Base-by-base conservation (phyloP, 2,888 invertebrate species). In the Eupelmus urozonus region DNA sequence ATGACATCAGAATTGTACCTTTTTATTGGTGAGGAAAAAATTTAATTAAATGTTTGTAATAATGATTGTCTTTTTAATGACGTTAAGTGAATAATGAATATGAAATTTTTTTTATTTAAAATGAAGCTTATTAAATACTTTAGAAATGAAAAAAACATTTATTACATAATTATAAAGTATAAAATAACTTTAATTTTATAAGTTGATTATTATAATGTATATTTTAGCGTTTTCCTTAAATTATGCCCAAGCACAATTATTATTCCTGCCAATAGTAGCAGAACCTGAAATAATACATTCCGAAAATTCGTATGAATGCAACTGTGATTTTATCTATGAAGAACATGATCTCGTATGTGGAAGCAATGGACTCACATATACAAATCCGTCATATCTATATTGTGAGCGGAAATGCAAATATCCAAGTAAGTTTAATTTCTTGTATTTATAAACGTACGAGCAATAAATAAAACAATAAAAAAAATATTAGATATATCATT, bases 261-360 rank as follows among this genome's bases (percentile, higher is more conserved):
- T 73, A n/a, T 13, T 73, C 20, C 3, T 73, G 9, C 65, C 65
- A n/a, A 5, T 27, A n/a, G 2, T 53, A 65, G 13, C 65, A 57
- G 63, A 55, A 25, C 16, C 20, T 2, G 7, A 53, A 5, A n/a
- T n/a, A n/a, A n/a, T n/a, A n/a, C n/a, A n/a, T n/a, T 65, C 27
- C n/a, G 45, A 45, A 11, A 25, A 29, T 57, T 11, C 49, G 16
- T 55, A 16, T 18, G 42, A 72, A 60, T 73, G 73, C n/a, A 42
- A 11, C 0, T 73, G 73, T 11, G 45, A 73, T 29, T 45, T 65
- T 23, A 20, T n/a, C 45, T 20, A 73, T 29, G 11, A 59, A 18
- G 53, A 71, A 25, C 72, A 71, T 45, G 62, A 75, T 60, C 75
- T 60, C 9, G 20, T 51, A 1, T 75, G 75, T n/a, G 75, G 60